Conservation (phyloP, 2,888 invertebrate genomes). For the Brachypalpus laphriformis region DNA sequence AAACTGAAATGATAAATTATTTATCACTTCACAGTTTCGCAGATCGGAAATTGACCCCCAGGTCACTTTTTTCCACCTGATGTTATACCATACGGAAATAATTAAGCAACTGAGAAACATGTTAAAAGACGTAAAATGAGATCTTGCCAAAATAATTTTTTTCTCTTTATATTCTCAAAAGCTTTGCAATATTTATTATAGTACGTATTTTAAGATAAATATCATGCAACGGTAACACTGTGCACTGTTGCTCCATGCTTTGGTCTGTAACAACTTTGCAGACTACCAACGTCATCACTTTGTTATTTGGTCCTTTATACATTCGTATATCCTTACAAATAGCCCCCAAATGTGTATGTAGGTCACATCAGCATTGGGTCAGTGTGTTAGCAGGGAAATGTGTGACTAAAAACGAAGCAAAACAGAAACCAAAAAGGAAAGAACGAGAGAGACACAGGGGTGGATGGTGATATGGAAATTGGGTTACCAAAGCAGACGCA, state of each 20-base stretch:
- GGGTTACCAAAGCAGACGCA: conserved; percentile 70
- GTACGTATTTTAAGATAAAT: not conserved
- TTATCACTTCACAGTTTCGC: too few species aligned
- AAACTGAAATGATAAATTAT: too few species aligned
- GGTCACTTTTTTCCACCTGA: too few species aligned
- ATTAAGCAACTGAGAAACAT: too few species aligned
- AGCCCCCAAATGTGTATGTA: conserved; percentile 68
- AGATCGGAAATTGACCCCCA: too few species aligned
- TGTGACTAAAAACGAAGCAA: conserved; percentile 45
- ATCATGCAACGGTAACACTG: conserved; percentile 29
- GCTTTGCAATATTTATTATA: not conserved
- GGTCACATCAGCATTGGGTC: conserved; percentile 79
- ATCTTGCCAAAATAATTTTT: too few species aligned
- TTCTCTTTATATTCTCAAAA: too few species aligned
- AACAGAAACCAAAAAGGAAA: conserved; percentile 19
- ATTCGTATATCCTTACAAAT: conserved; percentile 35
- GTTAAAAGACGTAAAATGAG: too few species aligned
- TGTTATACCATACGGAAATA: too few species aligned
- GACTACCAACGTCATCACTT: conserved; percentile 46
- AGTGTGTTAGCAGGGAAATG: conserved; percentile 81
- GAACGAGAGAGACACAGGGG: conserved; percentile 60
- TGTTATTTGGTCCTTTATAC: conserved; percentile 41
- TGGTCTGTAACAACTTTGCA: conserved; percentile 57
- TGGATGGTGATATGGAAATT: conserved; percentile 56
- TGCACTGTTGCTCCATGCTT: conserved; percentile 42